phyloP scores from a whole-genome alignment of 2,888 invertebrate genomes.

The Xanthostigma xanthostigma region DNA sequence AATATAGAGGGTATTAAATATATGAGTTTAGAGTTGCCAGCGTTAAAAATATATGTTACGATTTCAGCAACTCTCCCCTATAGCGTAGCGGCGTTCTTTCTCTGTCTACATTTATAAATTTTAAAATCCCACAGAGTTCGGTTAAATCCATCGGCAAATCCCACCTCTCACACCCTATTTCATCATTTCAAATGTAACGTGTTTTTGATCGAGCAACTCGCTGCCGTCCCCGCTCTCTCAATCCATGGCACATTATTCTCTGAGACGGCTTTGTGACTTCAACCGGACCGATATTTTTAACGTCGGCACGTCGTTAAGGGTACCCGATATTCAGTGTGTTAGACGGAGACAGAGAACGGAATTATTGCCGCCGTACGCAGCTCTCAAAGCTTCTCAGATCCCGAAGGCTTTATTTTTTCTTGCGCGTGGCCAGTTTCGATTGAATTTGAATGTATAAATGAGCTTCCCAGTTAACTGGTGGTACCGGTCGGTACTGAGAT shows the following conservation, averaged over 20 bases:
- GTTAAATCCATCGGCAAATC: conserved; percentile 14
- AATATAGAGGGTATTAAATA: too few species aligned
- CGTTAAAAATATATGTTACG: too few species aligned
- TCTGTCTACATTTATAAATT: not conserved
- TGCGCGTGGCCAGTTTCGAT: conserved; percentile 5
- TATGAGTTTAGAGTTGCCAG: too few species aligned
- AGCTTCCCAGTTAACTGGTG: not conserved
- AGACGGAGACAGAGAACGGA: not conserved
- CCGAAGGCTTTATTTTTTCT: conserved; percentile 5
- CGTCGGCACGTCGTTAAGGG: too few species aligned
- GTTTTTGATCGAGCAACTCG: conserved; percentile 27
- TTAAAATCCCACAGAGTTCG: conserved; percentile 19
- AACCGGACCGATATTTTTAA: not conserved
- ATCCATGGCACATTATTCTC: conserved; percentile 18
- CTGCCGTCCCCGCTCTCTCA: conserved; percentile 18
- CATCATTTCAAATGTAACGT: conserved; percentile 28
- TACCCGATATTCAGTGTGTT: not conserved
- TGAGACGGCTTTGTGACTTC: conserved; percentile 18
- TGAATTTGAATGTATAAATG: conserved; percentile 6
- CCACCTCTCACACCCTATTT: conserved; percentile 20
- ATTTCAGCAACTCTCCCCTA: too few species aligned
- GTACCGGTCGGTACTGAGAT: too few species aligned
- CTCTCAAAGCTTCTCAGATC: conserved; percentile 6
- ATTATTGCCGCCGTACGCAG: not conserved
- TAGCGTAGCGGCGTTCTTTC: too few species aligned